phyloP scores from a whole-genome alignment of 37 sponge, comb jelly and placozoan genomes.

The Haliclona indistincta region DNA sequence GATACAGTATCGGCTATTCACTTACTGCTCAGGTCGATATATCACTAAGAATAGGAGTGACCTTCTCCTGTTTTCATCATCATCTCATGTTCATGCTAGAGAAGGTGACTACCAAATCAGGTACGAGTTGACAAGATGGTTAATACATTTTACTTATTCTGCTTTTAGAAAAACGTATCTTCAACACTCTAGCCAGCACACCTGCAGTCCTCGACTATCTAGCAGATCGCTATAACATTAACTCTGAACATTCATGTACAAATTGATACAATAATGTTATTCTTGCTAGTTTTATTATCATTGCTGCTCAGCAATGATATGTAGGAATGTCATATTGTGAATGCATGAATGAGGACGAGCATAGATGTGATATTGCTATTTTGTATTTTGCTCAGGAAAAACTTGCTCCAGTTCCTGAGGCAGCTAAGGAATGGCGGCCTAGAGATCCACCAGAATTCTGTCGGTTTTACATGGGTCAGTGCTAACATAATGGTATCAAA shows the following conservation, averaged over 20 bases:
- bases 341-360: too few species aligned
- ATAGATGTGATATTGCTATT: too few species aligned
- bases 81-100: slow-evolving; percentile 94
- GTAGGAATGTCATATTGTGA: too few species aligned
- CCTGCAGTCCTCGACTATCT: slow-evolving; percentile 89
- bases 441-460: slow-evolving; percentile 84
- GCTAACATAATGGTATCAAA: not conserved
- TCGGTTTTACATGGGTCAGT: slow-evolving; percentile 91
- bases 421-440: slow-evolving; percentile 65
- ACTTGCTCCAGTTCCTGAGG: slow-evolving; percentile 73
- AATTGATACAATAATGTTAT: too few species aligned
- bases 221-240: slow-evolving; percentile 27
- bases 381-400: slow-evolving; percentile 50
- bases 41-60: slow-evolving; percentile 54
- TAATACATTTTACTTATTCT: not conserved
- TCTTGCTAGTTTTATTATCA: too few species aligned
- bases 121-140: slow-evolving; percentile 9
- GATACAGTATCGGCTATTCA: not conserved
- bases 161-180: slow-evolving; percentile 65
- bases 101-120: slow-evolving; percentile 48
- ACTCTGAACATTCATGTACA: too few species aligned
- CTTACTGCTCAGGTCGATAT: slow-evolving; percentile 49
- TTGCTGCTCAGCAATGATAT: too few species aligned
- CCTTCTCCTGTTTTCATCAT: slow-evolving; percentile 83
- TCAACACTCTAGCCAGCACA: slow-evolving; percentile 78